These are phyloP conservation scores for Jacana jacana DNA, from an alignment of 2,113 vertebrate genomes.

Conservation along the genomic window DNA sequence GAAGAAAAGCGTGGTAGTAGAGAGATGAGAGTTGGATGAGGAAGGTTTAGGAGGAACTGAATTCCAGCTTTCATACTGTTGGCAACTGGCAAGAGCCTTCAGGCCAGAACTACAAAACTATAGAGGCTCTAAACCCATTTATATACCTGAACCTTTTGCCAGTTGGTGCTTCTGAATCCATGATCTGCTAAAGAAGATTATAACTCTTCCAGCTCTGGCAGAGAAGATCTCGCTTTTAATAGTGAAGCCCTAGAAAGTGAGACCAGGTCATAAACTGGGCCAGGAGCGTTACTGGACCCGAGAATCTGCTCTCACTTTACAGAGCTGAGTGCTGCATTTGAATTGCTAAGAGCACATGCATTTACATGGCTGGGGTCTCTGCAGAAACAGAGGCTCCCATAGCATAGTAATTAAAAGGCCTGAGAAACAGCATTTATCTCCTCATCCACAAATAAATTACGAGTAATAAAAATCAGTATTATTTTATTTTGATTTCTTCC, in stretches of 20 bases:
- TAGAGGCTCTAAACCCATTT: background rate
- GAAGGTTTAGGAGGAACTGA: background rate
- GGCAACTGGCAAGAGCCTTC: background rate
- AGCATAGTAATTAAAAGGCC: background rate
- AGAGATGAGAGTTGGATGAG: background rate
- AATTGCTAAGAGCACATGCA: background rate
- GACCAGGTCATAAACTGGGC: background rate
- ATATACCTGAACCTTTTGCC: background rate
- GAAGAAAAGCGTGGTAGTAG: background rate
- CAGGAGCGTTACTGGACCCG: accelerated
- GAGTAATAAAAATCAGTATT: background rate
- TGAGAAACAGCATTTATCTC: background rate
- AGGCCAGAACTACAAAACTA: background rate
- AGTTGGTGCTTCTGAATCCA: background rate
- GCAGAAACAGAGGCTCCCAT: background rate
- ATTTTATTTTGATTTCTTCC: background rate
- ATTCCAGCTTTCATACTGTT: background rate
- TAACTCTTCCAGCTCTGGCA: background rate
- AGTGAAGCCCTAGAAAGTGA: background rate
- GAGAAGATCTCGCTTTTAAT: background rate
- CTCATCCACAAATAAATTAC: background rate
- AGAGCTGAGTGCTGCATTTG: background rate
- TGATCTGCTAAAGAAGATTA: background rate
- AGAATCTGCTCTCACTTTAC: background rate
- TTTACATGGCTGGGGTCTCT: background rate